Base-by-base conservation (phyloP, 2,113 vertebrate species). In the Anas platyrhynchos region DNA sequence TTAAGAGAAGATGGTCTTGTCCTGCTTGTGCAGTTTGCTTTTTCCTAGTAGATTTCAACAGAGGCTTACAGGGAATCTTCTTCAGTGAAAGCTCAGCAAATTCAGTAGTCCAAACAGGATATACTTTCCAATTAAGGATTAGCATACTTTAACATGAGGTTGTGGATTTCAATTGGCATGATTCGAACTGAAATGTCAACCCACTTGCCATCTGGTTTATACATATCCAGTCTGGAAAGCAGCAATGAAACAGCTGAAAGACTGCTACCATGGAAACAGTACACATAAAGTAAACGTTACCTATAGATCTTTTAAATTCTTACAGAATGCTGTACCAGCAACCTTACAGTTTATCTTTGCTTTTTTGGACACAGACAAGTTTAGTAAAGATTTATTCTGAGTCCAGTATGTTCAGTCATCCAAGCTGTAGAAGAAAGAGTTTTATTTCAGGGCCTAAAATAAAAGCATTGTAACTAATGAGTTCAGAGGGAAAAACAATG, bases 151-250 rank as follows among this genome's bases (percentile, higher is more conserved):
- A 84, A 89, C 95, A 80, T 46, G 69, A 97, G 84, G 72, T 61
- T 97, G 97, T 96, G 55, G 52, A n/a, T 97, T 96, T 95, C 94
- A 94, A 81, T 94, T 72, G 48, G 85, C 91, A 91, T 81, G 76
- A 96, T 85, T 97, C 95, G 97, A 96, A 95, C 86, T 88, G 93
- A 98, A 97, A 98, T 95, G 88, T 96, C 97, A 97, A 94, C 94
- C 78, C 87, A 93, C 91, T 96, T 97, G 91, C 88, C 97, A 94
- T 94, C 83, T 89, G 94, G 59, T 91, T 95, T 86, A 31, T 86
- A 82, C 46, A 65, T 74, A 91, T 66, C 91, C 72, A 89, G 81
- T 62, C 82, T 62, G 81, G 76, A 92, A 96, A 96, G 61, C 52
- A 88, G 92, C 63, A 86, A 52, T 50, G 52, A 86, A 96, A 91